phyloP scores from a whole-genome alignment of 2,113 vertebrate genomes.

The Crotalus helleri region DNA sequence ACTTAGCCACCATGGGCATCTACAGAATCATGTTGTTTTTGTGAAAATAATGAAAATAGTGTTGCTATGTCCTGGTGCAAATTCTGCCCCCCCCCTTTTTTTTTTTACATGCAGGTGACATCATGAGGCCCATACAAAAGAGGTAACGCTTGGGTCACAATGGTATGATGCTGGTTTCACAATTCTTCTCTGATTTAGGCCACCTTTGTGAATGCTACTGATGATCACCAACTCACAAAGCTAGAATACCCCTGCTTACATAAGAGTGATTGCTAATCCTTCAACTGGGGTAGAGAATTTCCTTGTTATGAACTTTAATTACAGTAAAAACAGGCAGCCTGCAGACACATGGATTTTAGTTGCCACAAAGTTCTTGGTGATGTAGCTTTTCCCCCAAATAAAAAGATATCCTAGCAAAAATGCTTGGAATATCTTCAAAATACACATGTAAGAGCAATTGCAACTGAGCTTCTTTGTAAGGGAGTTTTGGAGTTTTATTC shows the following conservation, averaged over 20 bases:
- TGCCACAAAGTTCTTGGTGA: background rate
- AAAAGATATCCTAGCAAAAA: background rate
- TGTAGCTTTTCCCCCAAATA: background rate
- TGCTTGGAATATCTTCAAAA: background rate
- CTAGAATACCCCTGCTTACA: background rate
- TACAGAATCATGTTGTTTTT: background rate
- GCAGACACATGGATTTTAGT: background rate
- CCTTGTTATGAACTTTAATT: background rate
- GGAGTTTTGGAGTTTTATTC: background rate
- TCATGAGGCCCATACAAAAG: background rate
- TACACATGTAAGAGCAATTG: background rate
- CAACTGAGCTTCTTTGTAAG: background rate
- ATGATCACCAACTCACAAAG: background rate
- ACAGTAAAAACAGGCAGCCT: background rate
- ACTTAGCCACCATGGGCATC: background rate
- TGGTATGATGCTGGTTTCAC: background rate
- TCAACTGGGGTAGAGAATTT: background rate
- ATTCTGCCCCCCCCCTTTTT: background rate
- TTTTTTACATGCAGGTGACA: background rate
- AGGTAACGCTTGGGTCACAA: background rate
- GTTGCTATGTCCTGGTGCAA: background rate
- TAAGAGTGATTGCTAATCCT: background rate
- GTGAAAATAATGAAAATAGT: background rate
- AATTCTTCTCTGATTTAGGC: background rate
- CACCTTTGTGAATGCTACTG: background rate